A percentile compares a stretch with the other conserved stretches of the same genome.
These are phyloP conservation scores for Agriopis leucophaearia DNA, from an alignment of 2,888 invertebrate species.

Conservation along the genomic window DNA sequence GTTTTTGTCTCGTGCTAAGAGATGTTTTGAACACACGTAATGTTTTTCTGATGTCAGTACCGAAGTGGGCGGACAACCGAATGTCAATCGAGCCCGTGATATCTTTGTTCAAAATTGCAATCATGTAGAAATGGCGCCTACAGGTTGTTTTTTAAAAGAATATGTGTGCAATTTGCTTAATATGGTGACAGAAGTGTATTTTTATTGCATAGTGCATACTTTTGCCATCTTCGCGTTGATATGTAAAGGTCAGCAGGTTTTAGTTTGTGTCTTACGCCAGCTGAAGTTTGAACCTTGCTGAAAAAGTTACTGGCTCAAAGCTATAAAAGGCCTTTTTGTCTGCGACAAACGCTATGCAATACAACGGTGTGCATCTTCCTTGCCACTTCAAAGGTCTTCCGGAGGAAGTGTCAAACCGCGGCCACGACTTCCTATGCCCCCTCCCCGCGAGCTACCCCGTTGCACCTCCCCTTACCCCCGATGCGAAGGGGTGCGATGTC, in stretches of 20 bases:
- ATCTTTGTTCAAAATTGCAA: constrained; percentile 40
- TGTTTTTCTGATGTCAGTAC: constrained; percentile 44
- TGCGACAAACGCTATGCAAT: constrained; percentile 36
- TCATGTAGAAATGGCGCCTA: constrained; percentile 28
- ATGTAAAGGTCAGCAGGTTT: constrained; percentile 6
- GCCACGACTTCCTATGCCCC: constrained; percentile 73
- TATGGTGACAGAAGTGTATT: neutral
- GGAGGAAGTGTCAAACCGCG: constrained; percentile 85
- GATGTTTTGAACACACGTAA: constrained; percentile 49
- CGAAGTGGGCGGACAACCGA: constrained; percentile 40
- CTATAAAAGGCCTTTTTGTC: constrained; percentile 9
- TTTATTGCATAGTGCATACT: constrained; percentile 3
- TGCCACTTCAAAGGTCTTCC: constrained; percentile 82
- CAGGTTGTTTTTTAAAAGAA: constrained; percentile 13
- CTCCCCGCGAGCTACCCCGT: constrained; percentile 53
- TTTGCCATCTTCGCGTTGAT: neutral
- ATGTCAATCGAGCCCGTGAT: constrained; percentile 45
- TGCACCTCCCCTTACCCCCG: constrained; percentile 53
- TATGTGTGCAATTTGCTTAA: constrained; percentile 7
- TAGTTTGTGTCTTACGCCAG: neutral
- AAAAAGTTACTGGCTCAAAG: constrained; percentile 7
- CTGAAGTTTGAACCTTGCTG: constrained; percentile 1
- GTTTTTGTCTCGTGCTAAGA: constrained; percentile 75
- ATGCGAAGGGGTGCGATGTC: constrained; percentile 67
- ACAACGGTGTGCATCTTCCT: constrained; percentile 61